phyloP scores from a whole-genome alignment of 2,888 invertebrate species.

The Eulithis testata region DNA sequence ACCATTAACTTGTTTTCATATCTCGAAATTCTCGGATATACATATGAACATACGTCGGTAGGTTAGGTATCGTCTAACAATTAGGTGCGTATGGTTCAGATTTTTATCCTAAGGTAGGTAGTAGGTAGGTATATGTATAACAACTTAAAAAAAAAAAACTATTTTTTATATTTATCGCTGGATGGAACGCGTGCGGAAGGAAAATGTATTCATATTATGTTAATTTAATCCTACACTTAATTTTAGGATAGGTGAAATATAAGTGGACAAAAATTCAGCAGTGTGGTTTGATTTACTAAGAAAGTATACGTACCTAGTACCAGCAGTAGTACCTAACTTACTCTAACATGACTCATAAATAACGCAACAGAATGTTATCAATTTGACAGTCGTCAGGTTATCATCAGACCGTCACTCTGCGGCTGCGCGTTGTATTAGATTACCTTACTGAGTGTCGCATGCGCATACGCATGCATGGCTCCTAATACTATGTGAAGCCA shows the following conservation, averaged over 20 bases:
- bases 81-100: too few relatives aligned
- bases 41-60: too few relatives aligned
- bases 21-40: background rate
- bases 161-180: too few relatives aligned
- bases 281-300: background rate
- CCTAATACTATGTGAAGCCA: background rate
- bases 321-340: background rate
- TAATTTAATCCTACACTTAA: too few relatives aligned
- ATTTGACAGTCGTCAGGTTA: slow-evolving; percentile 28
- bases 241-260: too few relatives aligned
- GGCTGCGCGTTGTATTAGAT: slow-evolving; percentile 36
- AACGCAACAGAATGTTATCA: slow-evolving; percentile 11
- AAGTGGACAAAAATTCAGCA: background rate
- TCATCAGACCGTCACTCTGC: slow-evolving; percentile 55
- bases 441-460: slow-evolving; percentile 18
- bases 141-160: too few relatives aligned
- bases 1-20: slow-evolving; percentile 3
- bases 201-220: too few relatives aligned
- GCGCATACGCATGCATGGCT: slow-evolving; percentile 17
- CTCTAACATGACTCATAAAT: background rate
- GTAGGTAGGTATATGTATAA: too few relatives aligned
- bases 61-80: too few relatives aligned
- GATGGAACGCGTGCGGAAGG: too few relatives aligned
- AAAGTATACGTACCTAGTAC: background rate
- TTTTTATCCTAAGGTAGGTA: too few relatives aligned